Percentiles rank a stretch among this genome's conserved stretches.
phyloP scores from a whole-genome alignment of 1,140 invertebrate genomes.

The Microplitis demolitor region DNA sequence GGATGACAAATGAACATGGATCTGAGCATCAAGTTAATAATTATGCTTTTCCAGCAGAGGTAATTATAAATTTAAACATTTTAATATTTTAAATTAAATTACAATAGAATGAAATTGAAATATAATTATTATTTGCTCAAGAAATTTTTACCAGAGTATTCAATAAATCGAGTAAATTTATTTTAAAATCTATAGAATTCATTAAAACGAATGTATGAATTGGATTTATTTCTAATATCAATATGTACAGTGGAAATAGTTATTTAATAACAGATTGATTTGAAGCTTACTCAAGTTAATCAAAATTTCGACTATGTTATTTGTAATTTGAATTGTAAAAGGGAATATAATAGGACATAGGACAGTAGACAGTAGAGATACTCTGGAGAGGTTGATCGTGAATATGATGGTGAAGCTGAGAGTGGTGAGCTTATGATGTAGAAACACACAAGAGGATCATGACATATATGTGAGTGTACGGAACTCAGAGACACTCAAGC shows the following conservation, averaged over 20 bases:
- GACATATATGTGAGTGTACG: not conserved
- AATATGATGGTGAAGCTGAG: not conserved
- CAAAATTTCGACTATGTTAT: not conserved
- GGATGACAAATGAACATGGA: conserved; percentile 81
- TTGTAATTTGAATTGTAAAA: too few species aligned
- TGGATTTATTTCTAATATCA: not conserved
- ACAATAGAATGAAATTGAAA: conserved; percentile 3
- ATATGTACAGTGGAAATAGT: not conserved
- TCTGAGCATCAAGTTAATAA: conserved; percentile 94
- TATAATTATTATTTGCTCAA: not conserved
- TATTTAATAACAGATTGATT: not conserved
- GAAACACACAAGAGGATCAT: conserved; percentile 1
- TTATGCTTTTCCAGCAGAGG: conserved; percentile 93
- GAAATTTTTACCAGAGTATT: not conserved
- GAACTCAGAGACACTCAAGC: not conserved
- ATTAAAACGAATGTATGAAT: not conserved
- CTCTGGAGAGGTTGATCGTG: too few species aligned
- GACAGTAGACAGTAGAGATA: too few species aligned
- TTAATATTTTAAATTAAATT: not conserved
- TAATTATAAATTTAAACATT: conserved; percentile 54
- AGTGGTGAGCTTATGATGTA: not conserved
- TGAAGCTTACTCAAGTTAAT: not conserved
- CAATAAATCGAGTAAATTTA: not conserved
- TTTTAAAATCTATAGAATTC: too few species aligned
- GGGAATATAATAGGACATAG: too few species aligned